Evolutionary conservation across 1,140 invertebrate species (phyloP), one percentile per base, ranked within the genome.

Genomic region (Popillia japonica): DNA sequence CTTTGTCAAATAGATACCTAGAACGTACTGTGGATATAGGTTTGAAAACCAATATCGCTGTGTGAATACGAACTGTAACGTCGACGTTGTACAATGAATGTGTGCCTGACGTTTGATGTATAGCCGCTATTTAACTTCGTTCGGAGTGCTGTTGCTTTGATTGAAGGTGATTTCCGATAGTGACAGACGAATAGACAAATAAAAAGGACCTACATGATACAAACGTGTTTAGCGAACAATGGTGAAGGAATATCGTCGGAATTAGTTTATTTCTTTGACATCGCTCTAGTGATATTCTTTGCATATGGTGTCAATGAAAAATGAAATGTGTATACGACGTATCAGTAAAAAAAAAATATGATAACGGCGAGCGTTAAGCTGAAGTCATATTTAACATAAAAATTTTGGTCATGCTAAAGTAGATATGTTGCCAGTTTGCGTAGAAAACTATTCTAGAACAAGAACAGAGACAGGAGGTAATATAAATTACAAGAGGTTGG

Each of bases 141-240:
- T 22, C 61, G 61, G 22, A 68, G 61, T 68, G 61, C 27, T 68
- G 61, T 23, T 68, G 61, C 61, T 68, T 68, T 68, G 61, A 68
- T 23, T 68, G 61, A 68, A 68, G 22, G 11, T 20, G 61, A 68
- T 68, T 68, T 68, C 61, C 61, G 61, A 68, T 68, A 68, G 61
- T 23, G 61, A 68, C 61, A 68, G 61, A 22, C 61, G 61, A 68
- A 68, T 68, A 22, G 61, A 68, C 61, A 68, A 68, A 34, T 20
- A 68, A n/a, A 68, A 68, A 23, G 61, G 61, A 68, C 61, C 9
- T 44, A 14, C 8, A 9, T 14, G 42, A 44, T 44, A 7, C 42
- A 2, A 55, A 55, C 48, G 17, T 55, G 14, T n/a, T 55, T 55
- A 17, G 17, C 17, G 14, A 17, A 17, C 14, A 17, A n/a, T 17